These are phyloP conservation scores for Heliocidaris tuberculata DNA, from an alignment of 35 echinoderm and acorn worm genomes.

Conservation along the genomic window DNA sequence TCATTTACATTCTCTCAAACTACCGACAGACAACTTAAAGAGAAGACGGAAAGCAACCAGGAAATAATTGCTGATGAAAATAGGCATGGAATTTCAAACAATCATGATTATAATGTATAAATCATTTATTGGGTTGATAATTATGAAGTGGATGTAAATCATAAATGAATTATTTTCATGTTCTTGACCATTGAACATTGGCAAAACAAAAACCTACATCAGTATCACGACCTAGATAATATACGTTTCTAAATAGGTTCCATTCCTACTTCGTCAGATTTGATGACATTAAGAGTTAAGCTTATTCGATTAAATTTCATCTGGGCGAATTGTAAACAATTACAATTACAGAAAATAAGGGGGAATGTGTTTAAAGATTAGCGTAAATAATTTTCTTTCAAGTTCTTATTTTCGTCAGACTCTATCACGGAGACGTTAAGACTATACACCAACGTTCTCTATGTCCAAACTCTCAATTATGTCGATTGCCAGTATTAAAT, in stretches of 20 bases:
- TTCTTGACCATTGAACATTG: neutral
- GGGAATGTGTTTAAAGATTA: too few species aligned
- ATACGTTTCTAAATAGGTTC: neutral
- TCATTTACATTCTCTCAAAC: neutral
- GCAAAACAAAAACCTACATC: too few species aligned
- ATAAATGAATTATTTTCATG: neutral
- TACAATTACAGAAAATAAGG: neutral
- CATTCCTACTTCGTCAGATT: neutral
- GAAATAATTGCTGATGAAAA: neutral
- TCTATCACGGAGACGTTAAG: too few species aligned
- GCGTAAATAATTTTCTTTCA: too few species aligned
- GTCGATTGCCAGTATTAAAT: neutral
- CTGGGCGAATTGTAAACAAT: neutral
- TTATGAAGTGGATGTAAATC: neutral
- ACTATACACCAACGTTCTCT: too few species aligned
- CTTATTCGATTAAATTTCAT: neutral
- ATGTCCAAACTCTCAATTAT: neutral
- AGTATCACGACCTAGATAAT: too few species aligned
- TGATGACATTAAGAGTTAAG: neutral
- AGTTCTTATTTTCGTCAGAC: too few species aligned
- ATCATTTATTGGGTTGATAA: neutral
- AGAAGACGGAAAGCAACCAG: neutral
- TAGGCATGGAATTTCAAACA: neutral
- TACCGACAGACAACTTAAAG: neutral
- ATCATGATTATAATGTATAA: neutral